Base-by-base conservation (phyloP, 2,888 invertebrate genomes). In the Drosophila planitibia region DNA sequence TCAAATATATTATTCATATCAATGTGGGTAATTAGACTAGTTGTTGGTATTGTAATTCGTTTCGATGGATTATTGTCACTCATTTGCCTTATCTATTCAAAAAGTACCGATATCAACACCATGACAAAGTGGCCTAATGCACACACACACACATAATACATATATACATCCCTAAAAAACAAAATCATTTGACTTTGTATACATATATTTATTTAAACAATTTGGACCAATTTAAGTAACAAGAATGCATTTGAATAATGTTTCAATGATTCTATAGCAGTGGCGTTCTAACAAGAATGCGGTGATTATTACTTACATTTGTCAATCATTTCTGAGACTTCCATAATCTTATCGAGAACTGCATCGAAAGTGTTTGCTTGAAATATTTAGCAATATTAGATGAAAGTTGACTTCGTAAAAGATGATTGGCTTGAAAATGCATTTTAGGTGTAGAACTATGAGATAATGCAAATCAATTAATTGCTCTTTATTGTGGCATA, bases 11-110 rank as follows among this genome's bases (percentile, higher is more conserved):
- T 73, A 79, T 76, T 70, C 76, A 75, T 76, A 71, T 82, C 81
- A 66, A 65, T 65, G 82, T 77, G 83, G 81, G 83, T 90, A 85
- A 91, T 88, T 82, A 82, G 81, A 86, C 87, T 79, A 82, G 70
- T 82, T 81, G 75, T 80, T 85, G 76, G 78, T 88, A 85, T 86
- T 83, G 69, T 82, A 85, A 92, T 92, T 91, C 87, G 83, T 82
- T 78, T 76, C 83, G 86, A 80, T 74, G 76, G 86, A 87, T 91
- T 91, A 91, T 85, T 85, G 69, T 65, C 74, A 81, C 71, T 68
- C 51, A 62, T 58, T 49, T 70, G 53, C 54, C 44, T 25, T 32
- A 58, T 57, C 16, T 41, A 22, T 39, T 28, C 5, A 12, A 55
- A 39, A 55, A 55, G 28, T 10, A 4, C n/a, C 3, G n/a, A 44